Conservation (phyloP, 2,888 invertebrate genomes). For the Orchesellides sinensis region DNA sequence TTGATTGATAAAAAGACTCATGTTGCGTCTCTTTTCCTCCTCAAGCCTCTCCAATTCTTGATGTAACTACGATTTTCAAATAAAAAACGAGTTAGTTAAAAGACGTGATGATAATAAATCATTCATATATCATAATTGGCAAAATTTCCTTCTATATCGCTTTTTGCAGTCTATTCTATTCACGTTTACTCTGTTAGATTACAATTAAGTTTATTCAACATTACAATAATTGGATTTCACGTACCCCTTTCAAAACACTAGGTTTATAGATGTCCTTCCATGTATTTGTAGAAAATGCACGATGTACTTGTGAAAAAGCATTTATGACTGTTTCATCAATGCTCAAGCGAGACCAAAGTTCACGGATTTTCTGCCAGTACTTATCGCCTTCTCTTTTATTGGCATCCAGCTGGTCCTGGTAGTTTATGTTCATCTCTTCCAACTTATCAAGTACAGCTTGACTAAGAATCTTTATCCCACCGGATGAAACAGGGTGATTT, state of each 20-base stretch:
- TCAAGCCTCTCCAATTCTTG: slow-evolving; percentile 87
- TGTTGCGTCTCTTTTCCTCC: slow-evolving; percentile 85
- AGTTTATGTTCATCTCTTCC: slow-evolving; percentile 29
- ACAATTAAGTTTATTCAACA: not conserved
- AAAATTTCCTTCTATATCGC: too few species aligned
- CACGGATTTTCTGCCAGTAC: slow-evolving; percentile 63
- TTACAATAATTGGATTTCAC: slow-evolving; percentile 19
- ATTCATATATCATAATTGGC: too few species aligned
- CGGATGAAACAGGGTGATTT: not conserved
- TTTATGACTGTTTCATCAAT: slow-evolving; percentile 54
- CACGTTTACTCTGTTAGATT: too few species aligned
- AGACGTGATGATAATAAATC: not conserved
- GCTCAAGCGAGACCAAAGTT: slow-evolving; percentile 61
- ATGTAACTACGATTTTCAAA: too few species aligned
- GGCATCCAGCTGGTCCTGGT: slow-evolving; percentile 12
- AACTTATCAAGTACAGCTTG: slow-evolving; percentile 34
- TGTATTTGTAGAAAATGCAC: not conserved
- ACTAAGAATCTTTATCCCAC: slow-evolving; percentile 37
- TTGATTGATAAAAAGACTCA: slow-evolving; percentile 82
- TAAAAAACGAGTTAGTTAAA: not conserved
- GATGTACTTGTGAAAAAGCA: slow-evolving; percentile 52
- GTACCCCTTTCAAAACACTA: slow-evolving; percentile 58
- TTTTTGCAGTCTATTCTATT: too few species aligned
- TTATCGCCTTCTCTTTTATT: slow-evolving; percentile 30
- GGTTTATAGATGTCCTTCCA: slow-evolving; percentile 43